A percentile compares a stretch with the other conserved stretches of the same genome.
These are phyloP conservation scores for Gobio occitaniae DNA, from an alignment of 2,797 vertebrate genomes.

Conservation along the genomic window DNA sequence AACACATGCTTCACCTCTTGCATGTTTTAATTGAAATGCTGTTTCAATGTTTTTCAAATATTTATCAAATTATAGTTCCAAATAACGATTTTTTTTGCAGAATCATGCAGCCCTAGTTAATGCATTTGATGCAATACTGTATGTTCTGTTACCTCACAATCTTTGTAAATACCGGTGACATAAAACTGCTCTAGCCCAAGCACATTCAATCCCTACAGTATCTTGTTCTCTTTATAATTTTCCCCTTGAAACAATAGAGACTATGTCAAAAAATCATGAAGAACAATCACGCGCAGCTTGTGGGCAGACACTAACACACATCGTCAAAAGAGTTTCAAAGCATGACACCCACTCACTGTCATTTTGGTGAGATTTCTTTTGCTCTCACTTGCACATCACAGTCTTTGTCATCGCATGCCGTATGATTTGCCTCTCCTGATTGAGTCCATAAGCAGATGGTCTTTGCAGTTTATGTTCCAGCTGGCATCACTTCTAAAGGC, in stretches of 20 bases:
- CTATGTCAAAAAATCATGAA: neutral
- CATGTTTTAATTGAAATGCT: neutral
- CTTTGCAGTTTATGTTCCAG: slow-evolving; percentile 40
- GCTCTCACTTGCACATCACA: neutral
- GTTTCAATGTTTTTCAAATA: neutral
- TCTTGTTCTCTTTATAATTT: slow-evolving; percentile 11
- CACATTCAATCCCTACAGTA: neutral
- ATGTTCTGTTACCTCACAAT: neutral
- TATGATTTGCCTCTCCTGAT: slow-evolving; percentile 72
- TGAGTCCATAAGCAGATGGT: slow-evolving; percentile 65
- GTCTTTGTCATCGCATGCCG: slow-evolving; percentile 6
- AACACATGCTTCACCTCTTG: neutral
- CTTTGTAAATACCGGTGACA: neutral
- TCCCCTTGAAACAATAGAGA: neutral
- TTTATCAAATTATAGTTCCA: neutral
- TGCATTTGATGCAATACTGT: neutral
- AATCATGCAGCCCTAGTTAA: neutral
- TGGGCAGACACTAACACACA: slow-evolving; percentile 25
- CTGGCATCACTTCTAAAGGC: slow-evolving; percentile 68
- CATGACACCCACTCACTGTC: slow-evolving; percentile 38
- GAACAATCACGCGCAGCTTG: neutral
- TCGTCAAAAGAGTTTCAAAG: slow-evolving; percentile 28
- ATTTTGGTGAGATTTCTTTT: slow-evolving; percentile 29
- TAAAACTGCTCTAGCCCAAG: neutral
- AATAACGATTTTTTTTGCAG: neutral